phyloP scores from a whole-genome alignment of 1,140 invertebrate genomes.

The Gerris buenoi region DNA sequence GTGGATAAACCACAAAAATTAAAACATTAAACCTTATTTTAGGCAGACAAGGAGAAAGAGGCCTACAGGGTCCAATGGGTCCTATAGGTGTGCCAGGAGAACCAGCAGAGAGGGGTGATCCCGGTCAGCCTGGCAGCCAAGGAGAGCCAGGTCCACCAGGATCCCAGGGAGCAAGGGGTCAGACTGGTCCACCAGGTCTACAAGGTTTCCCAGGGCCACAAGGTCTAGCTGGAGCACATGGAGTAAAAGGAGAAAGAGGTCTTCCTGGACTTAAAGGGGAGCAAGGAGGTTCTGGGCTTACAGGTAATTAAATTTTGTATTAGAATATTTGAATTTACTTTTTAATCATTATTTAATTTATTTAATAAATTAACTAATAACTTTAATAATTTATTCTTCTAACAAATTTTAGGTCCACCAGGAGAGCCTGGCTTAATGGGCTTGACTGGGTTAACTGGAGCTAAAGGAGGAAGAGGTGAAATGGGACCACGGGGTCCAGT shows the following conservation, averaged over 20 bases:
- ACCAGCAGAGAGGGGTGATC: constrained; percentile 55
- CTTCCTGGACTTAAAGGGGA: constrained; percentile 48
- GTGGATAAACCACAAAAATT: no score
- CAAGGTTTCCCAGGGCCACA: constrained; percentile 49
- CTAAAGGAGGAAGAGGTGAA: constrained; percentile 60
- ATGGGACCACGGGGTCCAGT: constrained; percentile 54
- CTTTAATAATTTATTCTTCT: no score
- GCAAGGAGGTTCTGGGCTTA: constrained; percentile 48
- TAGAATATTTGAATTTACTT: no score
- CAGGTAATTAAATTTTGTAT: constrained; percentile 34
- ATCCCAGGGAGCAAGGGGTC: constrained; percentile 47
- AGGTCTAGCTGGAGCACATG: constrained; percentile 42
- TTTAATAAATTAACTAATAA: no score
- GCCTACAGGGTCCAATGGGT: constrained; percentile 48
- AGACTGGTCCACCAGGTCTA: constrained; percentile 41
- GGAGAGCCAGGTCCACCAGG: constrained; percentile 58
- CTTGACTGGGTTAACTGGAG: constrained; percentile 42
- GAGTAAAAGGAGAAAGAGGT: constrained; percentile 59
- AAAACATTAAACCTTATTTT: no score
- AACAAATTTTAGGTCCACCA: constrained; percentile 23
- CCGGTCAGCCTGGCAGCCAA: constrained; percentile 50
- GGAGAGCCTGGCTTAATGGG: constrained; percentile 48
- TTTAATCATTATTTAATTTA: no score
- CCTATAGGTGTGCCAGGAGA: constrained; percentile 56
- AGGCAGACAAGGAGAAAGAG: constrained; percentile 51